Percentiles rank a stretch among this genome's conserved stretches.
phyloP scores from a whole-genome alignment of 2,888 invertebrate genomes.

The Amblyjoppa proteus region DNA sequence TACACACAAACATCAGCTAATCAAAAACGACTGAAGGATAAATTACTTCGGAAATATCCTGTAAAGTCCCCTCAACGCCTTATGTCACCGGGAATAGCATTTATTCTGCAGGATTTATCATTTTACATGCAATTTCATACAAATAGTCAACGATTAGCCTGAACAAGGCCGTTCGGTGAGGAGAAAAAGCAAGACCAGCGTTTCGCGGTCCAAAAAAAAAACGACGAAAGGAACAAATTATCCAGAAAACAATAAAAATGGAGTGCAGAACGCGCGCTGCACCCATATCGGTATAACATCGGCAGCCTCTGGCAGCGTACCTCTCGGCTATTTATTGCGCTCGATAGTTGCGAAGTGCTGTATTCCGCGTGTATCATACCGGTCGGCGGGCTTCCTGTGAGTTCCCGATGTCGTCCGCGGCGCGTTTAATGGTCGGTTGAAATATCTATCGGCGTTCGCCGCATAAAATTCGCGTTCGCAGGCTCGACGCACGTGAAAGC shows the following conservation, averaged over 20 bases:
- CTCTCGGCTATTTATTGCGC: constrained; percentile 34
- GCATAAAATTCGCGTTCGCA: too few relatives aligned
- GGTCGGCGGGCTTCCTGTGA: constrained; percentile 24
- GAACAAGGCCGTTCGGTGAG: constrained; percentile 28
- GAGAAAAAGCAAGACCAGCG: constrained; percentile 36
- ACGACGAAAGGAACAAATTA: constrained; percentile 17
- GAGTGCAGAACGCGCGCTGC: constrained; percentile 30
- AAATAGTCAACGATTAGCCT: constrained; percentile 26
- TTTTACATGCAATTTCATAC: not conserved
- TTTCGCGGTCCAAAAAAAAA: not conserved
- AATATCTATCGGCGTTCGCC: not conserved
- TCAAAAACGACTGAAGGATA: too few relatives aligned
- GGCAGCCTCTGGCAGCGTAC: constrained; percentile 9
- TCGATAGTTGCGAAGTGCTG: constrained; percentile 13
- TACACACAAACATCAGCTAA: too few relatives aligned
- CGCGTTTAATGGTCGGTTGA: constrained; percentile 26
- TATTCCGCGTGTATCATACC: constrained; percentile 15
- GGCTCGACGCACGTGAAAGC: not conserved
- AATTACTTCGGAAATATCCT: not conserved
- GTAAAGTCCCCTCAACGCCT: not conserved
- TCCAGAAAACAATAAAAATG: not conserved
- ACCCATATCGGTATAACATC: constrained; percentile 45
- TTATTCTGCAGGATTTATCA: not conserved
- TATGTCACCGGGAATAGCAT: not conserved
- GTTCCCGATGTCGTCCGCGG: constrained; percentile 17